Evolutionary conservation across 2,888 invertebrate species (phyloP), one percentile per base, ranked within the genome.

Genomic region (Sminthurinus aureus): DNA sequence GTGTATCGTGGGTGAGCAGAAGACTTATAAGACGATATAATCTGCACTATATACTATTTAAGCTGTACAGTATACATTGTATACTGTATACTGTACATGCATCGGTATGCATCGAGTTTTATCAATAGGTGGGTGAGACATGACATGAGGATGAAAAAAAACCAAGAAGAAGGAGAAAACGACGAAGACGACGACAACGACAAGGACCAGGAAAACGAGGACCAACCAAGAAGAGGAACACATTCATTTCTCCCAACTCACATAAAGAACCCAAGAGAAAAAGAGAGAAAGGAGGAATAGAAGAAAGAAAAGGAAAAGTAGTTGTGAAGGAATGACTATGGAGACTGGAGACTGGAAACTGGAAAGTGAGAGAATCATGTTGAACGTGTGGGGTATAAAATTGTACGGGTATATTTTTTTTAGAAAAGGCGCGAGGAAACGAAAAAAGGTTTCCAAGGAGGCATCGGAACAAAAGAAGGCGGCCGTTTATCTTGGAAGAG

Each of bases 401-500:
- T 2, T n/a, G 58, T 58, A 69, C n/a, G 69, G 79, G 52, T 13
- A 78, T n/a, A n/a, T n/a, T 71, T 71, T 71, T 66, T 69, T 71
- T 80, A 11, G 71, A 71, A 71, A 71, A 80, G 80, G 69, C 76
- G 80, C 38, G 52, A 80, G 71, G 71, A 24, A 80, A 66, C 12
- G 76, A 77, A 52, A 77, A 77, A 79, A 22, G 24, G 22, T 20
- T 24, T 6, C 38, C 3, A 78, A 24, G 83, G 84, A 80, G 83
- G 82, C 80, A 50, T 82, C 83, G 73, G 87, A 87, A 87, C 87
- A 87, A 87, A 87, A 85, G 86, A 84, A 66, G 76, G 75, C 69
- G 83, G 87, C 85, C 85, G 87, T 87, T 87, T 87, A 87, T 87
- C 87, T 87, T 87, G 69, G 85, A 83, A 82, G 85, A 83, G 83